These are phyloP conservation scores for Alloscopus bannaensis DNA, from an alignment of 2,888 invertebrate species.

Conservation along the genomic window DNA sequence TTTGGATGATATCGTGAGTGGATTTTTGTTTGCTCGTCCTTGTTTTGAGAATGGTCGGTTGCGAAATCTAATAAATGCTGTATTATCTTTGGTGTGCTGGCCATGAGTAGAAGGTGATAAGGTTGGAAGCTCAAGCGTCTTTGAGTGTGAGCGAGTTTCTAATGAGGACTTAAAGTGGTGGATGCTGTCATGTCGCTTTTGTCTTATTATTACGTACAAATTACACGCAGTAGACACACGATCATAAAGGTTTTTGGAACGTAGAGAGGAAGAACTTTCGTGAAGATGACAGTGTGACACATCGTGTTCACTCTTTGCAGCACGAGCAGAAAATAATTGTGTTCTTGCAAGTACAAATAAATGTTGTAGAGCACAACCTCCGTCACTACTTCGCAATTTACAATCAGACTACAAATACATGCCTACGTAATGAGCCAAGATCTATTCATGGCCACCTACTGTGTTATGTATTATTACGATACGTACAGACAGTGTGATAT, in stretches of 20 bases:
- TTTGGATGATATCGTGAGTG: not conserved
- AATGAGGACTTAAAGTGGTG: constrained; percentile 1
- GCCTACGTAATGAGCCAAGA: not conserved
- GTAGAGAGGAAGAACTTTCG: constrained; percentile 1
- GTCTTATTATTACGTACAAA: not conserved
- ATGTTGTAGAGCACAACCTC: not conserved
- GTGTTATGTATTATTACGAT: not conserved
- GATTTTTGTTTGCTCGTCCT: constrained; percentile 26
- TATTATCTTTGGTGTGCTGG: constrained; percentile 3
- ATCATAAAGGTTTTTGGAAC: constrained; percentile 1
- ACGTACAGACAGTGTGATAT: not conserved
- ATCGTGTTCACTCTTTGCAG: too few species aligned
- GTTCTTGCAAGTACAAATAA: not conserved
- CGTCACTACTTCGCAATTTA: not conserved
- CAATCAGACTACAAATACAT: not conserved
- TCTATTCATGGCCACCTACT: not conserved
- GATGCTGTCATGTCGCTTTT: too few species aligned
- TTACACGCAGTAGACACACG: not conserved
- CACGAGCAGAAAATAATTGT: too few species aligned
- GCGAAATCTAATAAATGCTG: constrained; percentile 11
- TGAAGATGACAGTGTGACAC: not conserved
- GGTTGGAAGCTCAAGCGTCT: not conserved
- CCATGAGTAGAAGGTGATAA: constrained; percentile 16
- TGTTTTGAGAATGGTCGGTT: constrained; percentile 21
- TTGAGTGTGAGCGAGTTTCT: not conserved